A percentile compares a stretch with the other conserved stretches of the same genome.
Evolutionary conservation across 1,140 invertebrate genomes (phyloP).

Genomic region (Pseudachorutes palmiensis): DNA sequence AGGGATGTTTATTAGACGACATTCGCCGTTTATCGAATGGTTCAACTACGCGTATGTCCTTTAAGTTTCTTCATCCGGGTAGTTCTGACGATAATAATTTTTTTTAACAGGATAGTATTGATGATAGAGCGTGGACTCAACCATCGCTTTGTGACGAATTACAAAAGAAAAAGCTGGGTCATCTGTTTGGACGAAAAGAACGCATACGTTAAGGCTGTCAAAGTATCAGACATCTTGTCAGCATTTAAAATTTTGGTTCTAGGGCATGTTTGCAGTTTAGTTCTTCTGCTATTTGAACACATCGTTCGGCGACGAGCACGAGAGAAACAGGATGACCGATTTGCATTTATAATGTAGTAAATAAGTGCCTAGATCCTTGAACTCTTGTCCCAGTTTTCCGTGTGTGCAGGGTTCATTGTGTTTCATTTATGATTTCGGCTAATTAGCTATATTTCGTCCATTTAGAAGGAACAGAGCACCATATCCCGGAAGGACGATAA

Average conservation of each 20-base stretch:
- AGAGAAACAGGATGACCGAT: no score
- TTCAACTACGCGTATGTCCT: conserved; percentile 18
- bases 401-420: no score
- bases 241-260: conserved; percentile 1
- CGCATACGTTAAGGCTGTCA: background rate
- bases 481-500: no score
- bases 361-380: no score
- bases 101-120: conserved; percentile 4
- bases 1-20: conserved; percentile 22
- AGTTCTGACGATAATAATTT: background rate
- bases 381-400: no score
- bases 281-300: background rate
- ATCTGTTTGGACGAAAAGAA: conserved; percentile 1
- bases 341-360: no score
- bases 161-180: background rate
- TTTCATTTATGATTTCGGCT: no score
- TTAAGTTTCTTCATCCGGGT: background rate
- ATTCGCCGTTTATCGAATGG: conserved; percentile 23
- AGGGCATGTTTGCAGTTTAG: background rate
- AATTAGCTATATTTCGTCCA: no score
- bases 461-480: no score
- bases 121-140: conserved; percentile 10
- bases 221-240: background rate
- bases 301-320: no score
- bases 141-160: background rate